Conservation (phyloP, 2,888 invertebrate species). For the Melipona bicolor region DNA sequence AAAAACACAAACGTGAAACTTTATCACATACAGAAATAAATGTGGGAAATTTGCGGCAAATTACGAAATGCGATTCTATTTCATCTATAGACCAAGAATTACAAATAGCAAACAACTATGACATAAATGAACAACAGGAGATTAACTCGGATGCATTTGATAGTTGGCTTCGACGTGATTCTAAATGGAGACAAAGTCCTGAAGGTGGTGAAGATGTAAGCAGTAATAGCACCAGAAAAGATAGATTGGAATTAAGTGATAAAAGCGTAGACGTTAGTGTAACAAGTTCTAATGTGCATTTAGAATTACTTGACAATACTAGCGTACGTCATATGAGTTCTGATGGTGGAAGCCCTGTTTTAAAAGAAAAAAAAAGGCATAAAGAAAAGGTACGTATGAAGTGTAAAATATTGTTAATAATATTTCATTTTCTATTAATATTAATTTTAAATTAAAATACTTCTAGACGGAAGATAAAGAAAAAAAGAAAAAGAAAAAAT, state of each 20-base stretch:
- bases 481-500: slow-evolving; percentile 86
- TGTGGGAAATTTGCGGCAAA: slow-evolving; percentile 62
- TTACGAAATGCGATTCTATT: slow-evolving; percentile 77
- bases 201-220: slow-evolving; percentile 88
- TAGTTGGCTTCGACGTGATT: slow-evolving; percentile 88
- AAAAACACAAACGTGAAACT: slow-evolving; percentile 79
- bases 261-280: slow-evolving; percentile 84
- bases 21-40: slow-evolving; percentile 73
- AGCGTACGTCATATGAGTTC: slow-evolving; percentile 80
- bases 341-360: slow-evolving; percentile 80
- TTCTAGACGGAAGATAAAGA: slow-evolving; percentile 85
- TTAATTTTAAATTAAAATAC: slow-evolving; percentile 20
- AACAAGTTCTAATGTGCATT: slow-evolving; percentile 86
- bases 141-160: slow-evolving; percentile 84
- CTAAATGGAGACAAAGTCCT: slow-evolving; percentile 90
- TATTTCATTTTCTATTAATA: background rate
- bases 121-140: slow-evolving; percentile 72
- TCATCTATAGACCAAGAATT: slow-evolving; percentile 82
- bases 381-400: slow-evolving; percentile 78
- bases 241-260: slow-evolving; percentile 82
- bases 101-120: slow-evolving; percentile 72
- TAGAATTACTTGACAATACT: slow-evolving; percentile 84
- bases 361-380: slow-evolving; percentile 82
- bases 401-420: background rate
- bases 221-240: slow-evolving; percentile 85